Conservation (phyloP, 23 tunicate species). For the Phallusia fumigata region DNA sequence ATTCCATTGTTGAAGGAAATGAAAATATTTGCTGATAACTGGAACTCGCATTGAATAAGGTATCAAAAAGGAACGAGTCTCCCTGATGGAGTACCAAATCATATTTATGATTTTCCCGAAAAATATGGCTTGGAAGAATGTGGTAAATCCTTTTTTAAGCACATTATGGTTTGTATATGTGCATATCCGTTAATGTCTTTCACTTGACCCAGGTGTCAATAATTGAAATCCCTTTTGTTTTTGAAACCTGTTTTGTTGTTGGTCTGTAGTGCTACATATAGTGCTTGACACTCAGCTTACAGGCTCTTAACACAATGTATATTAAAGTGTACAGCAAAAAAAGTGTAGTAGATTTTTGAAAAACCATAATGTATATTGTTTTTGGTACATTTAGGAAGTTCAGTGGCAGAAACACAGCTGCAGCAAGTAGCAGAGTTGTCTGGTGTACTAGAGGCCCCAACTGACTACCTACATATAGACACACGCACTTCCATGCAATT, state of each 20-base stretch:
- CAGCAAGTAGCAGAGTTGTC: slow-evolving; percentile 13
- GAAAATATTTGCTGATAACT: slow-evolving; percentile 24
- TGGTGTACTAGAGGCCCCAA: slow-evolving; percentile 21
- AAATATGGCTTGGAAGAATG: slow-evolving; percentile 23
- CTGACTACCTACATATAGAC: neutral
- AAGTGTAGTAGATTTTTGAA: too few relatives aligned
- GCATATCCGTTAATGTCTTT: too few relatives aligned
- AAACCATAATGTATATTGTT: too few relatives aligned
- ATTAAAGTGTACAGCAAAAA: too few relatives aligned
- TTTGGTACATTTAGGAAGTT: too few relatives aligned
- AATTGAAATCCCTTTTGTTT: too few relatives aligned
- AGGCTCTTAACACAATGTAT: too few relatives aligned
- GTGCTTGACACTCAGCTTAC: too few relatives aligned
- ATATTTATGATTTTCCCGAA: slow-evolving; percentile 25
- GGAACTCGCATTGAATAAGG: slow-evolving; percentile 20
- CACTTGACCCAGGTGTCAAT: too few relatives aligned
- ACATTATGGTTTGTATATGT: too few relatives aligned
- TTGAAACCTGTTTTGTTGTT: too few relatives aligned
- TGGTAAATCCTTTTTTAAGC: slow-evolving; percentile 16
- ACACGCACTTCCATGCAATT: neutral
- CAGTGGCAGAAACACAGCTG: neutral
- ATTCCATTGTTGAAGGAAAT: slow-evolving; percentile 30
- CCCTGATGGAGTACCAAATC: slow-evolving; percentile 23
- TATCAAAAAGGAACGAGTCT: slow-evolving; percentile 9
- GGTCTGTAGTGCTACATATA: too few relatives aligned